A percentile compares a stretch with the other conserved stretches of the same genome.
Conservation (phyloP, 2,888 invertebrate species). For the Cantharis flavilabris region DNA sequence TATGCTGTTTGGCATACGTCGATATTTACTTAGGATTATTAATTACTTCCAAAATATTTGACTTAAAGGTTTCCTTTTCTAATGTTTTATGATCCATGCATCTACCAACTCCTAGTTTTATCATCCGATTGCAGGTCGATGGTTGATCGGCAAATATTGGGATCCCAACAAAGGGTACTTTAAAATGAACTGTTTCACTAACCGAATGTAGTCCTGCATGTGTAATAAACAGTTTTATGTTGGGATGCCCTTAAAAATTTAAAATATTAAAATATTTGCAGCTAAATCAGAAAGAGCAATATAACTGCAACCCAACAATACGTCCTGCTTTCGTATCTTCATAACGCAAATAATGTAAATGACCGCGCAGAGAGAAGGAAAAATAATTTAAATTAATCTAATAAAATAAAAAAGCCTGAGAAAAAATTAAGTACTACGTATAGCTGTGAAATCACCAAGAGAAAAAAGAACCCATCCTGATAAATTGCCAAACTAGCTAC, state of each 20-base stretch:
- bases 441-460: too few relatives aligned
- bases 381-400: too few relatives aligned
- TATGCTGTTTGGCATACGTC: too few relatives aligned
- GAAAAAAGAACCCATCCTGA: too few relatives aligned
- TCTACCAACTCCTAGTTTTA: constrained; percentile 35
- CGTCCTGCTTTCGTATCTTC: too few relatives aligned
- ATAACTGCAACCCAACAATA: too few relatives aligned
- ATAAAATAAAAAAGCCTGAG: too few relatives aligned
- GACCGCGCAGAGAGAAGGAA: too few relatives aligned
- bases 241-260: neutral
- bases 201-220: neutral
- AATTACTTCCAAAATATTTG: constrained; percentile 39
- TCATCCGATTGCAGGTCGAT: neutral
- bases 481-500: too few relatives aligned
- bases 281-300: too few relatives aligned
- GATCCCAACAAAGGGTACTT: neutral
- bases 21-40: constrained; percentile 24
- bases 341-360: too few relatives aligned
- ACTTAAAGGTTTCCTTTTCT: constrained; percentile 41
- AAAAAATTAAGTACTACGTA: too few relatives aligned
- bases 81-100: constrained; percentile 48
- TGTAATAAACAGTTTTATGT: neutral
- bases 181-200: neutral
- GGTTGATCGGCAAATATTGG: neutral
- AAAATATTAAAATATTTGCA: neutral